Evolutionary conservation across 2,888 invertebrate genomes (phyloP), one percentile per base, ranked within the genome.

Genomic region (Brachycybe producta): DNA sequence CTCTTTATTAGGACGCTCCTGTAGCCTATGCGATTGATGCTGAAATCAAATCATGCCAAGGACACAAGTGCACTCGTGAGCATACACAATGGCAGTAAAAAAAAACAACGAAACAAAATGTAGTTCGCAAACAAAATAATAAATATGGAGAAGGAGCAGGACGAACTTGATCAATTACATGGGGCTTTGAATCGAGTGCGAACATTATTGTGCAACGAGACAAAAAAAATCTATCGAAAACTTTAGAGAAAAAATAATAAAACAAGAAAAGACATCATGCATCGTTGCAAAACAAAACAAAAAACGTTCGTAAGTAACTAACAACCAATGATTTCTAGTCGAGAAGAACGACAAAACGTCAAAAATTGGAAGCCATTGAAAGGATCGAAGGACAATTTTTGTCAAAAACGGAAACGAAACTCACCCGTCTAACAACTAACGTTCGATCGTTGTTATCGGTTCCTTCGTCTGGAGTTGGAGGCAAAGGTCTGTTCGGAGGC

Each of bases 381-480:
- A 24, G 15, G 5, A 21, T 41, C 21, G 15, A 3, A 41, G 5
- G 2, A 19, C 3, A 41, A 4, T 19, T 41, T 13, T 38, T 15
- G 17, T 32, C n/a, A 11, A n/a, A 32, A 11, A n/a, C 32, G n/a
- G 32, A 11, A 32, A 32, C 32, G n/a, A 2, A 5, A 34, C 47
- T 49, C 39, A 54, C 54, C 52, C 54, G 40, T 19, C 52, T 36
- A n/a, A 54, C 26, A 39, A 52, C 54, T 34, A 54, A 45, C n/a
- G 54, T 54, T 26, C 52, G 46, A 35, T 54, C 52, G 26, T 49
- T 52, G 8, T 49, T 42, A 17, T 54, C 41, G 23, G 38, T 38
- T 11, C 49, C 49, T 30, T 54, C 54, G 23, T 52, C 52, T 3
- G 54, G 54, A n/a, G 54, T 54, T n/a, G 54, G 54, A 13, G 54